Evolutionary conservation across 2,113 vertebrate genomes (phyloP).

Genomic region (Protobothrops flavoviridis): DNA sequence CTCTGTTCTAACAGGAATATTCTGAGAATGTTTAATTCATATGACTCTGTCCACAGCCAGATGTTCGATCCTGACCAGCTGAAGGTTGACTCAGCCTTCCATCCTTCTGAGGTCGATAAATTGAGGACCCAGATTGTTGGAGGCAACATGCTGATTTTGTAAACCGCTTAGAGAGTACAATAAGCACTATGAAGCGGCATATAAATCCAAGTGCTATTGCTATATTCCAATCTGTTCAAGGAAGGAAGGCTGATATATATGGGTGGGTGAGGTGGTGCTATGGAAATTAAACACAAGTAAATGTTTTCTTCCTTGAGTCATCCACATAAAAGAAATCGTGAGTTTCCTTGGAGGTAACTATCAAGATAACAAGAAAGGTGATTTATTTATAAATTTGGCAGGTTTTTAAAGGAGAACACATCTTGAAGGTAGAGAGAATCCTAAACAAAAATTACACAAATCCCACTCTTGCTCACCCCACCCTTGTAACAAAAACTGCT

Average conservation of each 20-base stretch:
- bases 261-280: background rate
- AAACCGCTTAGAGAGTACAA: too few relatives aligned
- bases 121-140: background rate
- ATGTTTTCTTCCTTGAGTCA: background rate
- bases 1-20: background rate
- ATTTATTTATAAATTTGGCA: background rate
- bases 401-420: background rate
- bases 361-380: background rate
- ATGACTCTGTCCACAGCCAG: background rate
- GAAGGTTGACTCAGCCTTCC: background rate
- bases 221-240: background rate
- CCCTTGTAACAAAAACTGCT: background rate
- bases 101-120: background rate
- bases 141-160: too few relatives aligned
- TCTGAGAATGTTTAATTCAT: conserved; percentile 1
- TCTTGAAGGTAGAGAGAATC: background rate
- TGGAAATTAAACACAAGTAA: background rate
- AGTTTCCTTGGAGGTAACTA: background rate
- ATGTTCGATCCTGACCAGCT: background rate
- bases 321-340: background rate
- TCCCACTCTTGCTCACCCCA: background rate
- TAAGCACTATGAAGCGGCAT: too few relatives aligned
- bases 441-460: background rate
- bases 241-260: background rate
- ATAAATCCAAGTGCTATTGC: too few relatives aligned